A percentile compares a stretch with the other conserved stretches of the same genome.
phyloP scores from a whole-genome alignment of 30 jellyfish, hydroid and myxozoan genomes.

The Cassiopea xamachana region DNA sequence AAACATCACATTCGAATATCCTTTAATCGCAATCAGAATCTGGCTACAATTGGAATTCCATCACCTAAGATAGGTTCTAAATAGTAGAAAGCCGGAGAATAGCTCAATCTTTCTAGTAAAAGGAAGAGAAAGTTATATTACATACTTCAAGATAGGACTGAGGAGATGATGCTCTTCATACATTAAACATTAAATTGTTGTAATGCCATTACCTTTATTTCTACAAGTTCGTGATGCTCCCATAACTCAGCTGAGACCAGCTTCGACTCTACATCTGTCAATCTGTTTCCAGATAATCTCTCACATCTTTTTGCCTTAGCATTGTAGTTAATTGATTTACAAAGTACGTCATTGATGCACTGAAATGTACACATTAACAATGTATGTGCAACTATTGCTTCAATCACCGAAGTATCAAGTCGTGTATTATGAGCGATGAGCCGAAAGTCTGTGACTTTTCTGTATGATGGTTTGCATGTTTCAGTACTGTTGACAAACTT shows the following conservation, averaged over 20 bases:
- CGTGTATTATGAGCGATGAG: neutral
- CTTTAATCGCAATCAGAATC: too few relatives aligned
- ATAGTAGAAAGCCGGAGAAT: too few relatives aligned
- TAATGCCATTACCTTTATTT: neutral
- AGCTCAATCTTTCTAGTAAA: too few relatives aligned
- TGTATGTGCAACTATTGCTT: neutral
- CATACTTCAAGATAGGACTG: too few relatives aligned
- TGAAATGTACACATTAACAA: neutral
- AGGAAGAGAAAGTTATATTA: too few relatives aligned
- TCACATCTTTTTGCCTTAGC: neutral
- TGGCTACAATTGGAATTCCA: too few relatives aligned
- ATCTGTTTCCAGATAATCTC: neutral
- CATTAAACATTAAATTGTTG: too few relatives aligned
- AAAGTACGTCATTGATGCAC: neutral
- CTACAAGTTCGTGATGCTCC: neutral
- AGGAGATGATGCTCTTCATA: too few relatives aligned
- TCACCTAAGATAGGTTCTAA: too few relatives aligned
- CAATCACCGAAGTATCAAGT: neutral
- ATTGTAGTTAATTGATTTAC: conserved; percentile 16
- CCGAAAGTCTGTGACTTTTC: neutral
- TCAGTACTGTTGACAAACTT: too few relatives aligned
- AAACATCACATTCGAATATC: too few relatives aligned
- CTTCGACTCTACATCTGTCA: neutral
- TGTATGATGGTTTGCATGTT: too few relatives aligned
- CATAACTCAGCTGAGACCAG: neutral